Evolutionary conservation across 2,888 invertebrate genomes (phyloP), one percentile per base, ranked within the genome.

Genomic region (Eilema sororculum): DNA sequence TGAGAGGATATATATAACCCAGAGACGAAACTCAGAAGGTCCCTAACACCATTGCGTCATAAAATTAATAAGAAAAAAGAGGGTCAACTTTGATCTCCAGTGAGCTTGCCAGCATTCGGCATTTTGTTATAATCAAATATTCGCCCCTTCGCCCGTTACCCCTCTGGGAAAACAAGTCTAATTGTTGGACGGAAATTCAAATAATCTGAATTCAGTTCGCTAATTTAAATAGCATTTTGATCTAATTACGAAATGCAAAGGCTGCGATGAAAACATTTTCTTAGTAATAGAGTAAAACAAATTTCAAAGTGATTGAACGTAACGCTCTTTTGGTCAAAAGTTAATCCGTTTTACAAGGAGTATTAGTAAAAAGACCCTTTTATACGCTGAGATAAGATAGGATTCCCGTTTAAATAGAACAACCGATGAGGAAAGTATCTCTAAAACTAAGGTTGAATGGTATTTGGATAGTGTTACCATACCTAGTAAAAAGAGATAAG

Each of bases 51-150:
- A 41, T 61, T 28, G 66, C 30, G 25, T 64, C 71, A 71, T 71
- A 71, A 71, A 67, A 71, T 67, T 71, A 71, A 67, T 71, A 71
- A 67, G 71, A 67, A 71, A 69, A 70, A 67, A 58, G 70, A 71
- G 59, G 66, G 66, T 67, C 66, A 57, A 37, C 61, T 58, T 57
- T 67, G 61, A 70, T 67, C 70, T 66, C 57, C 41, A 41, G 28
- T 46, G 37, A 67, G 62, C 58, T 52, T 65, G 56, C 37, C 13
- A 65, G 37, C 65, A 61, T 69, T 69, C 52, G 57, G 63, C 70
- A 64, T 71, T 71, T 58, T 56, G 65, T 63, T 67, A 66, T 67
- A 71, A 71, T 71, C 71, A 71, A 71, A 71, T 67, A 37, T 59
- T 66, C 28, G 61, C 57, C 25, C 58, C 28, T 25, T 41, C 41